Base-by-base conservation (phyloP, 2,888 invertebrate species). In the Trachelus troglodyta region DNA sequence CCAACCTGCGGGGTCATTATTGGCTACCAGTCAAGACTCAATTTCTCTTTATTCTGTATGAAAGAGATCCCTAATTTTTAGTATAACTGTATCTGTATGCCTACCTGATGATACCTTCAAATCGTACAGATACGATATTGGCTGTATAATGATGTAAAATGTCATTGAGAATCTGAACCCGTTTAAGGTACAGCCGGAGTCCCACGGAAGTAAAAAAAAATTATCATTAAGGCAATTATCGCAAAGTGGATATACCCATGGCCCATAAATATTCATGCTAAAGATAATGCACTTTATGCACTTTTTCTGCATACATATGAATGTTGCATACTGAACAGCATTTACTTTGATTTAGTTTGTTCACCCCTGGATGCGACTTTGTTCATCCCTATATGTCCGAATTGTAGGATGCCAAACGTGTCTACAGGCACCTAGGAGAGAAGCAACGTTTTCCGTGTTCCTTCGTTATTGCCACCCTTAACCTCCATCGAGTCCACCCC, bases 401-500 rank as follows among this genome's bases (percentile, higher is more conserved):
- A 40, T 40, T 15, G 40, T 15, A 40, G 23, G 23, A 23, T 23
- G 23, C 56, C 9, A 56, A 56, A 56, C 56, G 56, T 56, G 56
- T 56, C 56, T 56, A 23, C 23, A 9, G 56, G 56, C 56, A 56
- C 56, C 56, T 56, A 56, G 23, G 23, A 23, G 56, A 56, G 56
- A 56, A 56, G 56, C 23, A 56, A 56, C 56, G 23, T 23, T 56
- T 56, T 56, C 69, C 69, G 23, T 34, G 15, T 74, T 35, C 74
- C 56, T 69, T 69, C n/a, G 23, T 74, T 75, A 74, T 69, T 79
- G 75, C 71, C 80, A 76, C 77, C 79, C 79, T 76, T 74, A 69
- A 75, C 69, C 69, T 68, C 81, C 75, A 69, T 77, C 77, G 75
- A 78, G 73, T 73, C 76, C 77, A 80, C 82, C 82, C 85, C 84